Evolutionary conservation across 2,888 invertebrate species (phyloP).

Genomic region (Rhagophthalmus giganteus): DNA sequence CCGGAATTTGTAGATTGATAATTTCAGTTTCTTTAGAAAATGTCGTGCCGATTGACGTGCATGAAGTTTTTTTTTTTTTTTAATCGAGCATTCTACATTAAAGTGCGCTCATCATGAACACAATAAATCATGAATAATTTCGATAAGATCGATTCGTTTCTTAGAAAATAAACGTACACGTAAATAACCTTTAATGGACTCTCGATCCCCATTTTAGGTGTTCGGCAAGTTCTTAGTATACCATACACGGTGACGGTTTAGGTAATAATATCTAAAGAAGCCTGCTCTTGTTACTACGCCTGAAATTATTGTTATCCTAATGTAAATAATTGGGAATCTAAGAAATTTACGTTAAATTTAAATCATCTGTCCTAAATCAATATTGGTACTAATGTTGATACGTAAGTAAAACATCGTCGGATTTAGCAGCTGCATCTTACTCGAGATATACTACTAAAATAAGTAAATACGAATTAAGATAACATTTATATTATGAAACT

Average conservation of each 20-base stretch:
- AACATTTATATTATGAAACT: slow-evolving; percentile 29
- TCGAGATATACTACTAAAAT: slow-evolving; percentile 30
- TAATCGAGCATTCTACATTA: slow-evolving; percentile 3
- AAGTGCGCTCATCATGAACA: slow-evolving; percentile 16
- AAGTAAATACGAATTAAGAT: slow-evolving; percentile 35
- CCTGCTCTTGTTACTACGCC: background rate
- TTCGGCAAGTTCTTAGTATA: slow-evolving; percentile 15
- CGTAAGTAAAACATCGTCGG: slow-evolving; percentile 28
- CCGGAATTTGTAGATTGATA: too few relatives aligned
- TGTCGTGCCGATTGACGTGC: slow-evolving; percentile 5
- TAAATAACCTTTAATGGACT: slow-evolving; percentile 28
- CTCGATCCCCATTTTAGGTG: slow-evolving; percentile 21
- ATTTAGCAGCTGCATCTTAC: slow-evolving; percentile 36
- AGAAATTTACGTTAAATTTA: slow-evolving; percentile 30
- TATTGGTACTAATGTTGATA: slow-evolving; percentile 32
- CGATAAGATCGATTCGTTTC: slow-evolving; percentile 30
- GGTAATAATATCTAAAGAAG: slow-evolving; percentile 6
- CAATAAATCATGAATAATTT: slow-evolving; percentile 32
- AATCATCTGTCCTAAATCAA: slow-evolving; percentile 37
- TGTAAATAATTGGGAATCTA: slow-evolving; percentile 23
- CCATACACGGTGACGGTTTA: slow-evolving; percentile 14
- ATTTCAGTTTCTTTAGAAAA: too few relatives aligned
- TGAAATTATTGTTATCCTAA: slow-evolving; percentile 18
- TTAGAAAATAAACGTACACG: slow-evolving; percentile 22
- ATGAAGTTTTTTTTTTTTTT: background rate